phyloP scores from a whole-genome alignment of 2,113 vertebrate genomes.

The Regulus satrapa region DNA sequence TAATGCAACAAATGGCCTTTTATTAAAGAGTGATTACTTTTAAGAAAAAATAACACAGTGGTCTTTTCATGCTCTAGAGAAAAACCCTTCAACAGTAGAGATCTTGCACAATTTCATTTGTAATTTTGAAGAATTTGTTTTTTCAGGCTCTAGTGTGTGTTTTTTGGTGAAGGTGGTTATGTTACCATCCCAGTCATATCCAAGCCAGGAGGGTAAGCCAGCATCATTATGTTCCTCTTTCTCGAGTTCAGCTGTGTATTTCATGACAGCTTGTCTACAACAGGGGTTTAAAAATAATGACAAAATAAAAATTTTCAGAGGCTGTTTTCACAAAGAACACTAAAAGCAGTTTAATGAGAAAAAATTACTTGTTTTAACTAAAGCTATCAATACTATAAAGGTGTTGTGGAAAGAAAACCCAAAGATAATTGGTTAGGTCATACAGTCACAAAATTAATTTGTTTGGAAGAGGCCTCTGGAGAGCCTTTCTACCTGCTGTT shows the following conservation, averaged over 20 bases:
- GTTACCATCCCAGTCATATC: conserved; percentile 36
- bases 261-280: conserved; percentile 73
- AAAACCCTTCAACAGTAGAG: background rate
- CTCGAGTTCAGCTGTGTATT: conserved; percentile 62
- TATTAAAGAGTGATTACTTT: conserved; percentile 11
- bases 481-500: background rate
- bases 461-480: background rate
- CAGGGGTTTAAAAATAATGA: background rate
- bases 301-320: background rate
- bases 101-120: background rate
- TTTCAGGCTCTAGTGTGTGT: background rate
- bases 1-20: background rate
- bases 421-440: background rate
- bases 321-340: background rate
- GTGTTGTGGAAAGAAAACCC: background rate
- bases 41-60: background rate
- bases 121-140: background rate
- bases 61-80: background rate
- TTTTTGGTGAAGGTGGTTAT: background rate
- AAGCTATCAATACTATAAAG: background rate
- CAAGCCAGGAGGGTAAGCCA: conserved; percentile 68
- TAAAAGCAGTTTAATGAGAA: background rate
- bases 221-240: conserved; percentile 71
- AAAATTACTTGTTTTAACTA: background rate
- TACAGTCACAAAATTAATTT: background rate